Percentiles rank a stretch among this genome's conserved stretches.
Evolutionary conservation across 2,113 vertebrate genomes (phyloP).

Genomic region (Dicentrarchus labrax): DNA sequence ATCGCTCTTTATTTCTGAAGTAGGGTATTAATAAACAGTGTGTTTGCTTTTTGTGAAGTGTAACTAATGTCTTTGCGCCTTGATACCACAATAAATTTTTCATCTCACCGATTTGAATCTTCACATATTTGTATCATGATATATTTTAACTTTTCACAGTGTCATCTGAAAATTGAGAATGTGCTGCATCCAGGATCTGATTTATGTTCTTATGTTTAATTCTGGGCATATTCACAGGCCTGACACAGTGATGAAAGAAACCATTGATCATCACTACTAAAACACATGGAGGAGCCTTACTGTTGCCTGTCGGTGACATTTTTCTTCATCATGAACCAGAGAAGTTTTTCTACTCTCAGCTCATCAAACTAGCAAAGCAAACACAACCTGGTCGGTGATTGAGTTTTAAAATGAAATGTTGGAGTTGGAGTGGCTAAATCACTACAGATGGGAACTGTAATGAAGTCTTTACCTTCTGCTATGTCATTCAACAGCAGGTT

Average conservation of each 20-base stretch:
- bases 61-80: too few species aligned
- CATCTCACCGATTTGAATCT: too few species aligned
- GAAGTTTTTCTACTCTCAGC: background rate
- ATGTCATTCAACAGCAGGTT: conserved; percentile 12
- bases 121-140: too few species aligned
- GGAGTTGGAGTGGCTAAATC: background rate
- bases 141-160: too few species aligned
- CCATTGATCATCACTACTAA: background rate
- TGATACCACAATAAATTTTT: too few species aligned
- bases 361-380: background rate
- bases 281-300: conserved; percentile 2
- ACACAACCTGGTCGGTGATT: background rate
- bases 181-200: too few species aligned
- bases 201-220: background rate
- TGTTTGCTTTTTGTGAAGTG: too few species aligned
- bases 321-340: background rate
- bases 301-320: background rate
- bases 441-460: conserved; percentile 24
- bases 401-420: background rate
- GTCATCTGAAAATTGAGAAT: too few species aligned
- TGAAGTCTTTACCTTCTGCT: conserved; percentile 8
- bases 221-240: background rate
- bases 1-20: too few species aligned
- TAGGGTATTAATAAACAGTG: too few species aligned
- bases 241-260: background rate